Base-by-base conservation (phyloP, 1,140 invertebrate genomes). In the Odontomachus brunneus region DNA sequence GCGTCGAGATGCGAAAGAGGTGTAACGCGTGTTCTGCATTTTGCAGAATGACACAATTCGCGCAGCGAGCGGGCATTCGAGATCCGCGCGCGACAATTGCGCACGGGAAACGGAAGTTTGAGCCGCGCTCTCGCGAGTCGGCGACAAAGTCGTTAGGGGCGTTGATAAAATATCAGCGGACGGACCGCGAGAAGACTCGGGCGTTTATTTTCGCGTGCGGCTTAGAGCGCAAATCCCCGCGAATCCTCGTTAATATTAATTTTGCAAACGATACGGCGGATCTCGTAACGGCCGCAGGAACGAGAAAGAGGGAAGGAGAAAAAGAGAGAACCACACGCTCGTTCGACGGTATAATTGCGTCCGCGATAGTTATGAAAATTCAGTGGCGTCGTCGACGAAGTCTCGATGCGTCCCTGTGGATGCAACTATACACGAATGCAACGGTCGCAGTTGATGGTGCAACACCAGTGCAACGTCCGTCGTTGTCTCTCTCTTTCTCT, bases 171-270 rank as follows among this genome's bases (percentile, higher is more conserved):
- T 69, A 57, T 65, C 33, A 33, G 33, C 63, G 51, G 33, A 19
- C 63, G 33, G 33, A 15, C 49, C 51, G 74, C n/a, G n/a, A n/a
- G 29, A 38, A 66, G 48, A 15, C 62, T 38, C 59, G 48, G 33
- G 44, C 75, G 63, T 69, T 78, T 69, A 78, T 78, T 78, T 78
- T 78, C 75, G 49, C 75, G 75, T 78, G 51, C 51, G 75, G 75
- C 51, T 78, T 48, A 69, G 65, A 78, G 66, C 65, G 84, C 86
- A 86, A 86, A 86, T 86, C 84, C 85, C 75, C 76, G 78, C 51
- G 76, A 49, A 86, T 85, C 67, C 63, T 69, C 69, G 44, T 78
- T 78, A 69, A 74, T 71, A 87, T 87, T 78, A 86, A 87, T 87
- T 60, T 87, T 87, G 84, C 85, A 87, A 62, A 48, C 38, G 72